Percentiles rank a stretch among this genome's conserved stretches.
Conservation (phyloP, 2,797 vertebrate genomes). For the Labroides dimidiatus region DNA sequence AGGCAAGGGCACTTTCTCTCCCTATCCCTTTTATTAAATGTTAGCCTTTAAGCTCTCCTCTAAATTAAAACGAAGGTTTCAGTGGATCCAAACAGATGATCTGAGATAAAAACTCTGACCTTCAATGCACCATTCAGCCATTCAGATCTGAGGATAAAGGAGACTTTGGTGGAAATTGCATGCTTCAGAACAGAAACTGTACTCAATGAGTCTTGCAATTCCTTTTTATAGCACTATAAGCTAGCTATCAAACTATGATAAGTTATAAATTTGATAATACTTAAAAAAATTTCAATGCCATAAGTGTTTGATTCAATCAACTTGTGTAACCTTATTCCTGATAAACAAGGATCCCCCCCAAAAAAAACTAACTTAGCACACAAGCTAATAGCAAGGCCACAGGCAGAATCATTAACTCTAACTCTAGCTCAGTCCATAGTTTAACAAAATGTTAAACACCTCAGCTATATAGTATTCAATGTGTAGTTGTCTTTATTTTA, state of each 20-base stretch:
- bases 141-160: constrained; percentile 6
- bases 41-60: constrained; percentile 10
- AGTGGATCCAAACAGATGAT: constrained; percentile 6
- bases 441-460: too few relatives aligned
- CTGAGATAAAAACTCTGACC: constrained; percentile 21
- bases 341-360: too few relatives aligned
- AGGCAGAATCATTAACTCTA: neutral
- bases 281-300: too few relatives aligned
- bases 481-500: neutral
- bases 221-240: neutral
- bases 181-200: neutral
- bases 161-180: neutral
- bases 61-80: constrained; percentile 18
- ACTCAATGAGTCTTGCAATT: neutral
- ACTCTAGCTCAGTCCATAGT: neutral
- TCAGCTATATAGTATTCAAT: too few relatives aligned
- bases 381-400: too few relatives aligned
- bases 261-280: too few relatives aligned
- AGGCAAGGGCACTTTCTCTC: neutral
- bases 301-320: too few relatives aligned
- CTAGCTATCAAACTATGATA: neutral
- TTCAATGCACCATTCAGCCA: constrained; percentile 1
- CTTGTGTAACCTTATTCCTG: too few relatives aligned
- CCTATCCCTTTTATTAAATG: neutral
- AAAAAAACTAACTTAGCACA: too few relatives aligned